Evolutionary conservation across 92 coral and sea anemone species (phyloP).

Genomic region (Phymanthus crucifer): DNA sequence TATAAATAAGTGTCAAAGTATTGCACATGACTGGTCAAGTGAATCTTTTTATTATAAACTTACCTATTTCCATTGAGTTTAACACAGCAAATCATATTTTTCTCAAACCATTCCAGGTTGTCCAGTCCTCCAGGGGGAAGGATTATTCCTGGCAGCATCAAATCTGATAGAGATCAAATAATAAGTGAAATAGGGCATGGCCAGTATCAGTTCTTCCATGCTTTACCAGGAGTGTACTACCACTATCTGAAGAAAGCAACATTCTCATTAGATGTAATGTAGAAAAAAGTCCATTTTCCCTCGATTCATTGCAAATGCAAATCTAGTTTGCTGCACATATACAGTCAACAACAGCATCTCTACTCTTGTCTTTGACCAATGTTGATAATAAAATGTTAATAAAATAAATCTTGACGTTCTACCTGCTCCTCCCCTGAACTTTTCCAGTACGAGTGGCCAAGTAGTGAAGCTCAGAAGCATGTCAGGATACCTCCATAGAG

Average conservation of each 20-base stretch:
- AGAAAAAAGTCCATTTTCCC: no score
- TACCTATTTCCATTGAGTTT: conserved; percentile 79
- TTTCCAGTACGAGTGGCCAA: conserved; percentile 93
- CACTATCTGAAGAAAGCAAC: no score
- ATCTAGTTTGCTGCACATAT: neutral
- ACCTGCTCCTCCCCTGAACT: conserved; percentile 97
- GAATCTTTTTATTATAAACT: no score
- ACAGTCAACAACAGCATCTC: no score
- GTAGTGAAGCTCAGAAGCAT: conserved; percentile 75
- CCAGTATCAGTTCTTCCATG: no score
- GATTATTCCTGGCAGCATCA: conserved; percentile 95
- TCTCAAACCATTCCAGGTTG: conserved; percentile 65
- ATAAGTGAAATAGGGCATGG: no score
- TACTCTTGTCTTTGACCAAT: no score
- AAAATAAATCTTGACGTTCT: neutral
- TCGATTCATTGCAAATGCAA: neutral
- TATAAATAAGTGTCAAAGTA: no score
- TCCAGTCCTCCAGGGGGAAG: conserved; percentile 52
- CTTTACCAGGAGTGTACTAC: no score
- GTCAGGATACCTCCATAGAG: conserved; percentile 83
- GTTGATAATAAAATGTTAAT: neutral
- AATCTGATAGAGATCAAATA: conserved; percentile 37
- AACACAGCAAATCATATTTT: conserved; percentile 57
- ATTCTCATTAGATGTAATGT: neutral
- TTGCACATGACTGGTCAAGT: no score